Evolutionary conservation across 92 coral and sea anemone genomes (phyloP).

Genomic region (Epizoanthus stellaris): DNA sequence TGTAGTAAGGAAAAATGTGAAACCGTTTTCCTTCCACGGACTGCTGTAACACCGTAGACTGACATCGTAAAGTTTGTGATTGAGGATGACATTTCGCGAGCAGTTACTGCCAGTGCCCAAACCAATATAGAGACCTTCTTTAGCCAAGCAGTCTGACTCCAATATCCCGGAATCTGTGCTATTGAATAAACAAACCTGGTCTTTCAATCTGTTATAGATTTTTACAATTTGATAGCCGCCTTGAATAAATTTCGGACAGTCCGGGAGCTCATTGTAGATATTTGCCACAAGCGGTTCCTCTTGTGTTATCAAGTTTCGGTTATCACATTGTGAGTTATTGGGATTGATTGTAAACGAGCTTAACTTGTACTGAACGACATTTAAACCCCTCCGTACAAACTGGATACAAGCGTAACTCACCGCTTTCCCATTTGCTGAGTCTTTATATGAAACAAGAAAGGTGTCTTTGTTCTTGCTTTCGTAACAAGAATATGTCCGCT

Average conservation of each 20-base stretch:
- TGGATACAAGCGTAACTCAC: slow-evolving; percentile 59
- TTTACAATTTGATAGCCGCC: slow-evolving; percentile 67
- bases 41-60: slow-evolving; percentile 64
- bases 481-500: slow-evolving; percentile 2
- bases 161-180: slow-evolving; percentile 47
- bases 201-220: slow-evolving; percentile 51
- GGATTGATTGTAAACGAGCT: slow-evolving; percentile 43
- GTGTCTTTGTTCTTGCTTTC: slow-evolving; percentile 12
- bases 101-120: slow-evolving; percentile 51
- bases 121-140: slow-evolving; percentile 72
- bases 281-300: slow-evolving; percentile 61
- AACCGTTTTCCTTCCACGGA: slow-evolving; percentile 60
- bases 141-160: slow-evolving; percentile 78
- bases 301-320: slow-evolving; percentile 9
- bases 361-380: slow-evolving; percentile 62
- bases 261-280: slow-evolving; percentile 50
- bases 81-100: not conserved
- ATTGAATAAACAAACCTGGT: slow-evolving; percentile 46
- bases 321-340: slow-evolving; percentile 49
- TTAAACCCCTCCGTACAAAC: slow-evolving; percentile 68
- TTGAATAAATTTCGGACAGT: slow-evolving; percentile 71
- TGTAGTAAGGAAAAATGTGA: slow-evolving; percentile 65
- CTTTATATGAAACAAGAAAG: slow-evolving; percentile 46
- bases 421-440: slow-evolving; percentile 26
- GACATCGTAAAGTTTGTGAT: slow-evolving; percentile 21